Conservation (phyloP, 2,888 invertebrate genomes). For the Acleris emargana region DNA sequence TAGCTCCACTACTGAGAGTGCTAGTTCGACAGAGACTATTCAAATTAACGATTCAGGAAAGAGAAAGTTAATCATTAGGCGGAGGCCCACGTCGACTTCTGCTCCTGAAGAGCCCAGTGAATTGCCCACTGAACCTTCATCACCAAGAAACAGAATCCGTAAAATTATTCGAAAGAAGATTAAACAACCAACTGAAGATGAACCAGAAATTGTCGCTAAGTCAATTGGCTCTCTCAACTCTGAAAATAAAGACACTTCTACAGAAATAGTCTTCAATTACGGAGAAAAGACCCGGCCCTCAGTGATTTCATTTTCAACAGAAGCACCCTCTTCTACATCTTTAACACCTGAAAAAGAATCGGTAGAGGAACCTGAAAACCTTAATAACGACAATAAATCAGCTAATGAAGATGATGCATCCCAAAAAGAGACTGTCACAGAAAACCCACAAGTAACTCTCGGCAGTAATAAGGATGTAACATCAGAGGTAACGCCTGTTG, state of each 20-base stretch:
- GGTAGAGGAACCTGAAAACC: slow-evolving; percentile 35
- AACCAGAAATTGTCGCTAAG: slow-evolving; percentile 57
- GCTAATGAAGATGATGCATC: slow-evolving; percentile 7
- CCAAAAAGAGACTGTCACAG: slow-evolving; percentile 32
- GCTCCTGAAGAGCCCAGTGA: slow-evolving; percentile 43
- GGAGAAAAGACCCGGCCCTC: slow-evolving; percentile 65
- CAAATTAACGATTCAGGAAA: slow-evolving; percentile 64
- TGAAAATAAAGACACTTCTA: slow-evolving; percentile 50
- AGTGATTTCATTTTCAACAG: slow-evolving; percentile 42
- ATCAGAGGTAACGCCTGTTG: neutral
- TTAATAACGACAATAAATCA: slow-evolving; percentile 20
- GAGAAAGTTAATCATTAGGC: slow-evolving; percentile 67
- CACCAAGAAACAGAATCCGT: slow-evolving; percentile 57
- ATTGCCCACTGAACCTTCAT: slow-evolving; percentile 46
- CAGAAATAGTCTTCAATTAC: slow-evolving; percentile 61
- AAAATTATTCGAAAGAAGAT: slow-evolving; percentile 73
- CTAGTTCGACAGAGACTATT: slow-evolving; percentile 55
- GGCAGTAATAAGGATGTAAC: slow-evolving; percentile 20
- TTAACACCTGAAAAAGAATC: slow-evolving; percentile 46
- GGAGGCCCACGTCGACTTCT: slow-evolving; percentile 61
- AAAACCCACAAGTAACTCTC: slow-evolving; percentile 10
- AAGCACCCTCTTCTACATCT: slow-evolving; percentile 42
- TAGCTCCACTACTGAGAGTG: slow-evolving; percentile 47
- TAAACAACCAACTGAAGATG: slow-evolving; percentile 55
- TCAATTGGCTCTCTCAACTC: slow-evolving; percentile 54